Percentiles rank a stretch among this genome's conserved stretches.
Conservation (phyloP, 2,113 vertebrate species). For the Bufo gargarizans region DNA sequence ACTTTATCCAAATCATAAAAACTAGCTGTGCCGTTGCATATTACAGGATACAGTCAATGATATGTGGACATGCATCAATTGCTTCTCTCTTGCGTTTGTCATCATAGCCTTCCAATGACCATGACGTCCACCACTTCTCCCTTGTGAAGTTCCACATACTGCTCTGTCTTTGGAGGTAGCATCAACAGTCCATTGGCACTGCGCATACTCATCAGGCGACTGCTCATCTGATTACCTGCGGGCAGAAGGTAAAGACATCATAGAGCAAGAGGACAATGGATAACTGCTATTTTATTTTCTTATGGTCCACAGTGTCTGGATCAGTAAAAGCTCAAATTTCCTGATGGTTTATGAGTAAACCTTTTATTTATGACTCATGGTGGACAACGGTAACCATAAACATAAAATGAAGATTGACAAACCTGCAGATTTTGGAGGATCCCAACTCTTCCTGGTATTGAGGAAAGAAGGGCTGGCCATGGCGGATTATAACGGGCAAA, state of each 20-base stretch:
- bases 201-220: constrained; percentile 99
- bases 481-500: too few species aligned
- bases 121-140: constrained; percentile 99
- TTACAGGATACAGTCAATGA: constrained; percentile 99
- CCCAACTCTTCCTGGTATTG: too few species aligned
- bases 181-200: constrained; percentile 98
- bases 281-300: too few species aligned
- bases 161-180: constrained; percentile 99
- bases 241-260: constrained; percentile 56
- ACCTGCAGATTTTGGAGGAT: too few species aligned
- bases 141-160: constrained; percentile 99
- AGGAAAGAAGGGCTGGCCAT: too few species aligned
- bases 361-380: too few species aligned
- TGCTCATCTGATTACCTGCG: constrained; percentile 98
- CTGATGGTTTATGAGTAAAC: too few species aligned
- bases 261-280: background rate
- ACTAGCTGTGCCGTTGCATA: constrained; percentile 99
- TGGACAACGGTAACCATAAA: too few species aligned
- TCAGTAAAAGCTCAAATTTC: background rate
- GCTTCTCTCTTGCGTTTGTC: constrained; percentile 81
- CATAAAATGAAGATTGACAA: too few species aligned
- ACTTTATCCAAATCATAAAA: constrained; percentile 99
- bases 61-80: constrained; percentile 99
- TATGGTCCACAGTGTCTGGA: background rate
- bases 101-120: constrained; percentile 99